phyloP scores from a whole-genome alignment of 2,113 vertebrate genomes.

The Callospermophilus lateralis region DNA sequence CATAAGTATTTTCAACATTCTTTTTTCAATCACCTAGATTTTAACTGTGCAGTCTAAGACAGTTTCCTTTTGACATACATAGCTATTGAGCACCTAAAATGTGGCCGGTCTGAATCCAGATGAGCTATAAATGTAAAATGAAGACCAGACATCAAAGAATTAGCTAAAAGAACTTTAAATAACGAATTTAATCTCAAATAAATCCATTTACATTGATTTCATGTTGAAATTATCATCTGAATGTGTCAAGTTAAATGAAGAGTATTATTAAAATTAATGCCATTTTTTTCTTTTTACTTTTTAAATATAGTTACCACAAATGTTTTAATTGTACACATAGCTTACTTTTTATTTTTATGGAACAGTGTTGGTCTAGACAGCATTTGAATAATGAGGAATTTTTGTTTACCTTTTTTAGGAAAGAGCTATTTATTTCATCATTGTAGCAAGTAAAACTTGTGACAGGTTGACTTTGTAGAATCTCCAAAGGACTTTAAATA shows the following conservation, averaged over 20 bases:
- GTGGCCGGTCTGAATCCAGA: neutral
- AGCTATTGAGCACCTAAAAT: neutral
- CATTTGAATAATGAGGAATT: neutral
- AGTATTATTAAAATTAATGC: slow-evolving; percentile 5
- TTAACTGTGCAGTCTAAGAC: neutral
- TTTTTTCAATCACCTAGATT: neutral
- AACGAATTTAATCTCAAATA: neutral
- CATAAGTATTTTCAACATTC: neutral
- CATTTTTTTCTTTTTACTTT: slow-evolving; percentile 1
- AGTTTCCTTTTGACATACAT: neutral
- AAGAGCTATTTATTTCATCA: slow-evolving; percentile 52
- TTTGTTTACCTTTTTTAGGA: neutral
- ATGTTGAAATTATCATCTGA: slow-evolving; percentile 2
- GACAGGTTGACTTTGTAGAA: neutral
- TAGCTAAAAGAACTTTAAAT: neutral
- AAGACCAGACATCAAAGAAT: neutral
- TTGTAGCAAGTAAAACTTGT: neutral
- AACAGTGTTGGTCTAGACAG: neutral
- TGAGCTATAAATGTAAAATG: neutral
- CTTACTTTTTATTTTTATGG: slow-evolving; percentile 8
- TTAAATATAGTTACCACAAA: slow-evolving; percentile 4
- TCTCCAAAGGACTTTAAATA: neutral
- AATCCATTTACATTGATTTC: neutral
- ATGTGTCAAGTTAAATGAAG: neutral
- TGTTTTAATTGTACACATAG: neutral